A percentile compares a stretch with the other conserved stretches of the same genome.
Evolutionary conservation across 2,888 invertebrate genomes (phyloP).

Genomic region (Ochropleura plecta): DNA sequence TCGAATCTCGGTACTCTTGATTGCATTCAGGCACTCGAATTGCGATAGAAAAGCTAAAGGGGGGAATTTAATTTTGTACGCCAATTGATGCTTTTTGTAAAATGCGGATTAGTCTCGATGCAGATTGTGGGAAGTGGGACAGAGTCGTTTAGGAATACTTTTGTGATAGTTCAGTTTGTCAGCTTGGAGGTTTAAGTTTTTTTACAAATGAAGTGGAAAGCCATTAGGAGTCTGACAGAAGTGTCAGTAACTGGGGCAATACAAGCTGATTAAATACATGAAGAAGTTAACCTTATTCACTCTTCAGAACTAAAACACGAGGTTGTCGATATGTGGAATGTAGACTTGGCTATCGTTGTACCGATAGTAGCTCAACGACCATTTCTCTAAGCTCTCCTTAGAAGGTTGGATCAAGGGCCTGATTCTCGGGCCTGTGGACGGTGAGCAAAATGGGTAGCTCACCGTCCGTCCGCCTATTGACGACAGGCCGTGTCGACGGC

Average conservation of each 20-base stretch:
- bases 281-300: background rate
- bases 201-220: background rate
- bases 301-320: background rate
- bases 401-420: too few species aligned
- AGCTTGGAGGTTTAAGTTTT: background rate
- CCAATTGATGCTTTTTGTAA: constrained; percentile 57
- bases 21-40: constrained; percentile 65
- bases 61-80: constrained; percentile 64
- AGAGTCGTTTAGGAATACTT: background rate
- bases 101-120: constrained; percentile 34
- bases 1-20: constrained; percentile 66
- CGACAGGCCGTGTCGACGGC: too few species aligned
- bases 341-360: too few species aligned
- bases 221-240: too few species aligned
- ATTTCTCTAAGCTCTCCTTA: too few species aligned
- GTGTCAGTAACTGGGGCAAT: background rate
- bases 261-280: background rate
- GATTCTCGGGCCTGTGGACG: too few species aligned
- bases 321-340: background rate
- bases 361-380: too few species aligned
- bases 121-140: constrained; percentile 25
- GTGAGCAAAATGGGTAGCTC: too few species aligned
- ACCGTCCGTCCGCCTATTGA: too few species aligned
- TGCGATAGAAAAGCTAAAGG: constrained; percentile 55
- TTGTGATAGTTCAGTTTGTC: background rate